phyloP scores from a whole-genome alignment of 2,797 vertebrate species.

The Rhinophrynus dorsalis region DNA sequence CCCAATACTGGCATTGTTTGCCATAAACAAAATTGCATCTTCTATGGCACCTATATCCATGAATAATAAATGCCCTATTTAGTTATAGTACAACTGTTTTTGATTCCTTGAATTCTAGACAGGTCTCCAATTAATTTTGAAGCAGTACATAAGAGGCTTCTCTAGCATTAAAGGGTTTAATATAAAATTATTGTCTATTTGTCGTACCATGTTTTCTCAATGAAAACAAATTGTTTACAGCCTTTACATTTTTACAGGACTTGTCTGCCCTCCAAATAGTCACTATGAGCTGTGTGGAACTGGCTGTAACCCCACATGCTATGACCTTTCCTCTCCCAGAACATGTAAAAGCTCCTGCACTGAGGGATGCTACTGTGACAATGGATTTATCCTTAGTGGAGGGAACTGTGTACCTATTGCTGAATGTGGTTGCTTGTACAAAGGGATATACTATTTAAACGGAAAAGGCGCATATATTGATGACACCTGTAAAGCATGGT shows the following conservation, averaged over 20 bases:
- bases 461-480: constrained; percentile 41
- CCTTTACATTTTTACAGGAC: constrained; percentile 3
- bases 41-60: no score
- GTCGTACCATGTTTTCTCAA: no score
- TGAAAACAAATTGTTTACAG: no score
- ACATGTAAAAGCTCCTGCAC: constrained; percentile 1
- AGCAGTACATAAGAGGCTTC: no score
- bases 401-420: constrained; percentile 15
- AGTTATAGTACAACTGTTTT: no score
- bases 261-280: constrained; percentile 17
- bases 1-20: no score
- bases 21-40: no score
- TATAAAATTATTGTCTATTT: no score
- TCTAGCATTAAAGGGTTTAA: no score
- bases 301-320: constrained; percentile 19
- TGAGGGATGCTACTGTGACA: constrained; percentile 24
- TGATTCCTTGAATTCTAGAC: no score
- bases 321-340: neutral
- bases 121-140: no score
- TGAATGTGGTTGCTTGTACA: neutral
- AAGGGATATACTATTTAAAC: neutral
- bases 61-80: no score
- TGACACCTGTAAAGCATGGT: constrained; percentile 50
- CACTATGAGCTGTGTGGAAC: constrained; percentile 42
- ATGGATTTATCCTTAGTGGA: constrained; percentile 24